Evolutionary conservation across 2,888 invertebrate genomes (phyloP), one percentile per base, ranked within the genome.

Genomic region (Lasioglossum leucozonium): DNA sequence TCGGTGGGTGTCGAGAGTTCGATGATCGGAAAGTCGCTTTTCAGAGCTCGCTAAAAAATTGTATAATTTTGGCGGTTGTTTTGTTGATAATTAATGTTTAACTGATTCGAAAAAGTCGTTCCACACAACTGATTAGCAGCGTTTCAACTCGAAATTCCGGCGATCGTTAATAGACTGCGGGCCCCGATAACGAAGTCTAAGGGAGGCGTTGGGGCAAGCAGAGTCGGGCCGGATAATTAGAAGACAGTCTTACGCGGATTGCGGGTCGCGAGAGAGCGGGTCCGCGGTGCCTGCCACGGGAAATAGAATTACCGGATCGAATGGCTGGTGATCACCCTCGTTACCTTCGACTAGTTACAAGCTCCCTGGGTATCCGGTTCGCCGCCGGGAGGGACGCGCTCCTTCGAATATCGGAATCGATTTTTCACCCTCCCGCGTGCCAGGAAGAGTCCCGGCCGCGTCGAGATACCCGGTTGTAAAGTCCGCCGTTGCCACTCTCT

Each of bases 371-470:
- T 73, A 72, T 73, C 73, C 67, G 51, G 65, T 58, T 83, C 74
- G 83, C 67, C 76, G 79, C 67, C 76, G 79, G 58, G 72, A 58
- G 74, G 76, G 79, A 40, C 72, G 76, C 58, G 76, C 58, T 75
- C 44, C 78, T 67, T 72, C 55, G 72, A 44, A 58, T 62, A 72
- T 72, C 73, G 75, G 72, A 30, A 77, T 79, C 77, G 80, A 82
- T 85, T 78, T 82, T 80, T 72, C 58, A 62, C 75, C 82, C 75
- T 72, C 75, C 80, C 75, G 73, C 58, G 30, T 16, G 80, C 76
- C 34, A 34, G 67, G 62, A 85, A 77, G 55, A 58, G 76, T 85
- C 82, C 69, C 72, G 30, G 76, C 67, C 78, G 55, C 86, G 67
- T 18, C 65, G 77, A 71, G 75, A 76, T 80, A 79, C 62, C 58